Evolutionary conservation across 2,888 invertebrate species (phyloP).

Genomic region (Chaetogeoica ovagalla): DNA sequence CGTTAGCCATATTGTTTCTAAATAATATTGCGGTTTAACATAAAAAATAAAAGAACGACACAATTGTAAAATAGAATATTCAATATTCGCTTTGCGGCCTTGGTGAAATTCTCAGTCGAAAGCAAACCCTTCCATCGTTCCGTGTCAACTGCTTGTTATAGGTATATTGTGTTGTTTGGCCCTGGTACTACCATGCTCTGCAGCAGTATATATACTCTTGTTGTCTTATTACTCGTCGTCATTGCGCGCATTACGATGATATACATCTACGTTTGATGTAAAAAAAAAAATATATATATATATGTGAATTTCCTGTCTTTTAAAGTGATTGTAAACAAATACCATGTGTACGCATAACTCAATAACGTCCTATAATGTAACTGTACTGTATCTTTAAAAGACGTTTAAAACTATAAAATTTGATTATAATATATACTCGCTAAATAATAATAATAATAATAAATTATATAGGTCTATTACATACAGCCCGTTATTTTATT

Average conservation of each 20-base stretch:
- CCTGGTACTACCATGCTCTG: slow-evolving; percentile 43
- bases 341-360: not conserved
- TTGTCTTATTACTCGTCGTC: slow-evolving; percentile 29
- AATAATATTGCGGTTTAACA: slow-evolving; percentile 23
- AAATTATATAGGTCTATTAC: no score
- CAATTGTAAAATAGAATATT: not conserved
- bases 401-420: no score
- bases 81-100: slow-evolving; percentile 3
- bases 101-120: slow-evolving; percentile 19
- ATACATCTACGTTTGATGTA: not conserved
- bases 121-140: slow-evolving; percentile 39
- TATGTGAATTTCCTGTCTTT: slow-evolving; percentile 26
- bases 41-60: not conserved
- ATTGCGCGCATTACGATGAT: not conserved
- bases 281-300: not conserved
- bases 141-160: slow-evolving; percentile 47
- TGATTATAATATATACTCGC: no score
- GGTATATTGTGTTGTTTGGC: slow-evolving; percentile 19
- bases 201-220: slow-evolving; percentile 27
- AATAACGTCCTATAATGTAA: no score
- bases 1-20: not conserved
- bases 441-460: no score
- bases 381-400: no score
- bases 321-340: not conserved
- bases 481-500: no score